phyloP scores from a whole-genome alignment of 2,113 vertebrate genomes.

The Hippoglossus stenolepis region DNA sequence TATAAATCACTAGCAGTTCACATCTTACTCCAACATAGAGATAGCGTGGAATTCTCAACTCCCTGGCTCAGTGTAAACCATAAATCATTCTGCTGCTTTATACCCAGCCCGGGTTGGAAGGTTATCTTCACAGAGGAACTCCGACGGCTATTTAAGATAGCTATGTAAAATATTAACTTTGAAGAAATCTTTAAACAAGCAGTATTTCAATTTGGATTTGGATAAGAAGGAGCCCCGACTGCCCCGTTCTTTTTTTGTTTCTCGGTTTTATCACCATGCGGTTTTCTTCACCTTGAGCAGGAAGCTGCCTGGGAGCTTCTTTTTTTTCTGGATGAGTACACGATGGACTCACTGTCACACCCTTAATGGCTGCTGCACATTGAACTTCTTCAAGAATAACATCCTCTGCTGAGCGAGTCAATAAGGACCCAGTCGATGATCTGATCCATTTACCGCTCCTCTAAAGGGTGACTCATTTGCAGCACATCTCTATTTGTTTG shows the following conservation, averaged over 20 bases:
- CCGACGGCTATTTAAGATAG: constrained; percentile 2
- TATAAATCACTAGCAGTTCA: constrained; percentile 65
- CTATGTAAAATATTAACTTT: not conserved
- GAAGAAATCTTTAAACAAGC: not conserved
- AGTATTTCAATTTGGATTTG: not conserved
- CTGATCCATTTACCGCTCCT: constrained; percentile 21
- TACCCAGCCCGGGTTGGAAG: constrained; percentile 9
- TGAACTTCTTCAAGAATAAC: constrained; percentile 10
- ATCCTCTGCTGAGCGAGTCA: constrained; percentile 20
- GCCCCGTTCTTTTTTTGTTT: too few relatives aligned
- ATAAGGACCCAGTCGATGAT: constrained; percentile 7
- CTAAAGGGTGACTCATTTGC: constrained; percentile 5
- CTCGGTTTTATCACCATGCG: too few relatives aligned
- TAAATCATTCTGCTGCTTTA: constrained; percentile 44
- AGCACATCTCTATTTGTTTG: constrained; percentile 7
- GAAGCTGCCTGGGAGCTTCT: not conserved
- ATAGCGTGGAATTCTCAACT: constrained; percentile 45
- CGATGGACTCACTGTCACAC: constrained; percentile 31
- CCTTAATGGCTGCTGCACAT: constrained; percentile 4
- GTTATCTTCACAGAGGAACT: constrained; percentile 26
- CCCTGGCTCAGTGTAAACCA: constrained; percentile 38
- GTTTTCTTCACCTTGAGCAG: constrained; percentile 3
- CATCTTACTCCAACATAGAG: constrained; percentile 57
- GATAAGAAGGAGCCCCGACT: too few relatives aligned
- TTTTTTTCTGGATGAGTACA: constrained; percentile 14